Conservation (phyloP, 2,113 vertebrate species). For the Mungos mungo region DNA sequence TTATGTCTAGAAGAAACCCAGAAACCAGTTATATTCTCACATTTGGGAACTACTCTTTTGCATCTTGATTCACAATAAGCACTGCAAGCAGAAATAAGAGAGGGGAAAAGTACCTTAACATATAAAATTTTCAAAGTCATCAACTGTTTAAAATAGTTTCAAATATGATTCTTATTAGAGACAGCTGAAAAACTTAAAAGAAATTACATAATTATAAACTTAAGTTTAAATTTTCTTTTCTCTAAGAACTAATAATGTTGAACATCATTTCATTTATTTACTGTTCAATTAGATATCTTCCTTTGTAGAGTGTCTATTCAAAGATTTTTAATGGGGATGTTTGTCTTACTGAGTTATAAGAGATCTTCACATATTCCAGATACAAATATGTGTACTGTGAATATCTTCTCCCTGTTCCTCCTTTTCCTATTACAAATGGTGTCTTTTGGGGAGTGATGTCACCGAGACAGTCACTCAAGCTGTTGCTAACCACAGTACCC, state of each 20-base stretch:
- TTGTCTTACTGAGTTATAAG: neutral
- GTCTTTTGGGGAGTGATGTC: neutral
- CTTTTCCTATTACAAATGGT: neutral
- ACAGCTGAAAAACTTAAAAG: neutral
- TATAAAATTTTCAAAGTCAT: neutral
- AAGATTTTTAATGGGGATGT: neutral
- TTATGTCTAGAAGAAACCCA: neutral
- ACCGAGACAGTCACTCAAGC: neutral
- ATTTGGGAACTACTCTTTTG: neutral
- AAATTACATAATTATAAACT: neutral
- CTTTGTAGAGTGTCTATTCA: neutral
- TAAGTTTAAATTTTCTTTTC: slow-evolving; percentile 7
- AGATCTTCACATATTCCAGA: neutral
- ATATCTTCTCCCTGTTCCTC: neutral
- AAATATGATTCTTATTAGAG: neutral
- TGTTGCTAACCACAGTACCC: neutral
- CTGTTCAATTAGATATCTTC: neutral
- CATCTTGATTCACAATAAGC: neutral
- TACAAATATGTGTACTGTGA: neutral
- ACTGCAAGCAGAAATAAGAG: neutral
- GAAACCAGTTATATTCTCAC: neutral
- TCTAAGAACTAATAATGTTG: neutral
- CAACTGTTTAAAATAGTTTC: neutral
- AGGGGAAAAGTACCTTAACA: neutral
- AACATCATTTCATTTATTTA: neutral